phyloP scores from a whole-genome alignment of 2,113 vertebrate genomes.

The Syngnathus typhle region DNA sequence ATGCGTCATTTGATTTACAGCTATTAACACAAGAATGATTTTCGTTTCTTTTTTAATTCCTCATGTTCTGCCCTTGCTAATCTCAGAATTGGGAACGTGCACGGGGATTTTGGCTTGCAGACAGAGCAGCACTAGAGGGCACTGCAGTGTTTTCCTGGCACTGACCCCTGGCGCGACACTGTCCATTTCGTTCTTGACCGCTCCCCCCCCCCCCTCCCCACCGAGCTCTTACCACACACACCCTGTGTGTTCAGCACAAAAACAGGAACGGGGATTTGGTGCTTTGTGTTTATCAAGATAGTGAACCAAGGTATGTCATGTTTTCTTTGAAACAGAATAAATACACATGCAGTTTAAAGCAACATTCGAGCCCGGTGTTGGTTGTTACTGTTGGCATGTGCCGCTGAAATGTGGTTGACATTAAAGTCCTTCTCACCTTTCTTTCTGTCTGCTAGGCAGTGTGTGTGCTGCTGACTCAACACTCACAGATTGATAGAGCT shows the following conservation, averaged over 20 bases:
- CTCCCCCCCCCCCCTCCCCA: neutral
- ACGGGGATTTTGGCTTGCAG: constrained; percentile 6
- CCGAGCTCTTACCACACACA: constrained; percentile 34
- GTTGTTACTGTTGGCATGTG: constrained; percentile 72
- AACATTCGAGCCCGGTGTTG: constrained; percentile 61
- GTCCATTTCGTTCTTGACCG: constrained; percentile 48
- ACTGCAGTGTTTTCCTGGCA: constrained; percentile 77
- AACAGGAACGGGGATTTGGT: constrained; percentile 58
- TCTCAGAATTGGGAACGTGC: constrained; percentile 5
- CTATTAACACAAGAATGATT: no score
- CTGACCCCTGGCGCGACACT: constrained; percentile 68
- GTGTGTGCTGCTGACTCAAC: constrained; percentile 58
- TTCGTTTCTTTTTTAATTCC: no score
- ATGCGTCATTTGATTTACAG: no score
- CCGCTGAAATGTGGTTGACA: constrained; percentile 65
- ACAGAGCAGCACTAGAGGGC: constrained; percentile 81
- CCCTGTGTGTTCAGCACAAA: constrained; percentile 33
- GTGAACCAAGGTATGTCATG: constrained; percentile 64
- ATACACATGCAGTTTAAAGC: constrained; percentile 70
- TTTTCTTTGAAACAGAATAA: constrained; percentile 73
- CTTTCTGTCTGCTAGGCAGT: constrained; percentile 29
- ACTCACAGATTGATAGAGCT: constrained; percentile 20
- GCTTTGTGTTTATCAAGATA: constrained; percentile 65
- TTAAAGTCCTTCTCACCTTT: constrained; percentile 67
- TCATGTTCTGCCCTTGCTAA: neutral